Evolutionary conservation across 2,888 invertebrate species (phyloP).

Genomic region (Tenodera sinensis): DNA sequence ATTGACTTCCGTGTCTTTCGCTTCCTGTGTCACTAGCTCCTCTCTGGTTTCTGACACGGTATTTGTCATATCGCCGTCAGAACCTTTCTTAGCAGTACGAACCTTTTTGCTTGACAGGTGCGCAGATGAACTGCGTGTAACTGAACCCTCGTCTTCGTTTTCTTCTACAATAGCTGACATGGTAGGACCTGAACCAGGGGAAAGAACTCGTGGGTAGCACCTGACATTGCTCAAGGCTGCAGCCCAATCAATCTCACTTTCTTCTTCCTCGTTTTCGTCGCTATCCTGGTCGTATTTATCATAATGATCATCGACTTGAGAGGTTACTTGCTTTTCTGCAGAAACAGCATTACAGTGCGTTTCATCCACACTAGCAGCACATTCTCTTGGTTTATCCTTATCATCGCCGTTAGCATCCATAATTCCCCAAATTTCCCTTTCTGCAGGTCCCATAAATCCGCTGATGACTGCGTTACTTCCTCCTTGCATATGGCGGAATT

Average conservation of each 20-base stretch:
- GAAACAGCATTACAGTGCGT: not conserved
- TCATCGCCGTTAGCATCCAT: conserved; percentile 41
- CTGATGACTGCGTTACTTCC: not conserved
- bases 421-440: conserved; percentile 49
- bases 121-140: too few relatives aligned
- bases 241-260: not conserved
- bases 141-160: not conserved
- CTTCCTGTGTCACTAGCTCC: too few relatives aligned
- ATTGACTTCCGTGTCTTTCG: too few relatives aligned
- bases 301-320: conserved; percentile 50
- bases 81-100: not conserved
- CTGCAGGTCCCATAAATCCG: conserved; percentile 49
- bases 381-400: not conserved
- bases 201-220: conserved; percentile 1
- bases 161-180: conserved; percentile 20
- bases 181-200: not conserved
- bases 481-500: not conserved
- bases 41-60: not conserved
- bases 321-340: conserved; percentile 46
- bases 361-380: not conserved
- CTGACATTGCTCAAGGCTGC: not conserved
- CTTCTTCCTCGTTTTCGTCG: not conserved
- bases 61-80: not conserved
- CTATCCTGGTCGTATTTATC: conserved; percentile 42
- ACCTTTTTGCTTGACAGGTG: not conserved